Conservation (phyloP, 2,113 vertebrate genomes). For the Calonectris borealis region DNA sequence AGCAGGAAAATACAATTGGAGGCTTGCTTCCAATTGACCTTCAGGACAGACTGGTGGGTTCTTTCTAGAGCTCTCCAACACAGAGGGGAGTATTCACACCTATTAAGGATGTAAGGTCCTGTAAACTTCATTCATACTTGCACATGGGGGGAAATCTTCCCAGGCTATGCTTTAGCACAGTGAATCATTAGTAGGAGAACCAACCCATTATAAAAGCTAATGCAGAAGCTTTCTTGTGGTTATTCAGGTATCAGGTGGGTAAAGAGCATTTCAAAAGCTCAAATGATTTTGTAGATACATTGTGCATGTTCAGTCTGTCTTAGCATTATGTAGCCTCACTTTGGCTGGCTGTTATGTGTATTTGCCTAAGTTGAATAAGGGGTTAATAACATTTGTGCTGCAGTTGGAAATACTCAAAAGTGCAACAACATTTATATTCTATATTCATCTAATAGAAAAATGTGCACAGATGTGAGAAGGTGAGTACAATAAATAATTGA, state of each 20-base stretch:
- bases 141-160: neutral
- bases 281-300: neutral
- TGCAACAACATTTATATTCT: constrained; percentile 11
- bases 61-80: neutral
- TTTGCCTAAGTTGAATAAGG: neutral
- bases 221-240: neutral
- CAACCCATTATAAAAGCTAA: neutral
- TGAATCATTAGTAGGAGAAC: neutral
- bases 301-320: neutral
- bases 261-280: neutral
- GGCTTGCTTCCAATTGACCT: neutral
- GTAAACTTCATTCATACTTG: neutral
- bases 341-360: neutral
- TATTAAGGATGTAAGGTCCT: neutral
- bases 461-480: constrained; percentile 1
- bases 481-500: constrained; percentile 36
- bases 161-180: neutral
- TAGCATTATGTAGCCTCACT: neutral
- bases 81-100: neutral
- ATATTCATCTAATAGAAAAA: constrained; percentile 1
- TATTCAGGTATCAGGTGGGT: neutral
- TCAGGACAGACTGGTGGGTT: neutral
- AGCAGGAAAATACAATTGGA: neutral
- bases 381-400: constrained; percentile 11
- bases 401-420: constrained; percentile 4